Conservation (phyloP, 1,140 invertebrate genomes). For the Ooceraea biroi region DNA sequence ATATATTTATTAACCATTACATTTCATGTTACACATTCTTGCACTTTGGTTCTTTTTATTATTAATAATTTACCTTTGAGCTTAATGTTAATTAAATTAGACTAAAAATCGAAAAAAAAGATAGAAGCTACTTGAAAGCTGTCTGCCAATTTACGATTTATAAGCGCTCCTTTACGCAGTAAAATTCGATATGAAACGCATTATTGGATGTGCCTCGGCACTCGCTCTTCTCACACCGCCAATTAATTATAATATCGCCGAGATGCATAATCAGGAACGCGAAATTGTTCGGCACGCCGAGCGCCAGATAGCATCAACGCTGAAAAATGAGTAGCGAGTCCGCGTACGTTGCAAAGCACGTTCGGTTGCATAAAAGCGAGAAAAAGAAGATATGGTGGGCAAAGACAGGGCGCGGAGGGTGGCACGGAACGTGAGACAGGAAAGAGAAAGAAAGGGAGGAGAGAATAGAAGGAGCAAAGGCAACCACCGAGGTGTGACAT, state of each 20-base stretch:
- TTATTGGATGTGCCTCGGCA: conserved; percentile 11
- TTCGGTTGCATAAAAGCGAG: conserved; percentile 55
- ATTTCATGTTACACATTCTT: neutral
- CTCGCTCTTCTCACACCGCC: conserved; percentile 6
- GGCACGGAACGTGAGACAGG: neutral
- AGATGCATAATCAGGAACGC: conserved; percentile 31
- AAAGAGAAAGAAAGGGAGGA: conserved; percentile 9
- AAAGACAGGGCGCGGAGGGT: conserved; percentile 21
- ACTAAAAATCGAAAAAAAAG: neutral
- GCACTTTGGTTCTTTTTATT: neutral
- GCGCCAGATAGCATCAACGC: conserved; percentile 29
- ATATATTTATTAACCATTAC: neutral
- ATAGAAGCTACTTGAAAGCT: neutral
- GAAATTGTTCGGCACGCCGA: conserved; percentile 28
- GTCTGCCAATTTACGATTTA: conserved; percentile 27
- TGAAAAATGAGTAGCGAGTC: conserved; percentile 68
- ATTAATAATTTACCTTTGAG: neutral
- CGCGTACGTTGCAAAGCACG: conserved; percentile 26
- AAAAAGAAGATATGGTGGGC: conserved; percentile 51
- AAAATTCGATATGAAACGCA: conserved; percentile 14
- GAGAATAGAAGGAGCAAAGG: conserved; percentile 41
- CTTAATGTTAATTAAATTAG: neutral
- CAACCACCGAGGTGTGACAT: conserved; percentile 68
- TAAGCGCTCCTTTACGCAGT: neutral
- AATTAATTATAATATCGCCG: conserved; percentile 47